Base-by-base conservation (phyloP, 2,113 vertebrate species). In the Corvus moneduloides region DNA sequence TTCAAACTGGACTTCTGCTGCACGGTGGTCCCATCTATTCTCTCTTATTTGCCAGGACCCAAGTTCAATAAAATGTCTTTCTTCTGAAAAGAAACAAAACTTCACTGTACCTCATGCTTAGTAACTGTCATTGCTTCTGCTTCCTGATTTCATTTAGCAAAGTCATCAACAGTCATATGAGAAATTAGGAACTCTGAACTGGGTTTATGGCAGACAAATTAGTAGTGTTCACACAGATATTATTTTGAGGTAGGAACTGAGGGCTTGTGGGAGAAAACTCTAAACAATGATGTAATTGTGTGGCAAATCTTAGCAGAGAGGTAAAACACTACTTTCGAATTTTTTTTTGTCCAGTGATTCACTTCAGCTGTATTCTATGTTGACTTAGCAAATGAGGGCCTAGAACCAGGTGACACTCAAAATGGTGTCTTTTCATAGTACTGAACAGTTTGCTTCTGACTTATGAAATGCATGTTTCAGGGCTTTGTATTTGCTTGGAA, bases 131-230 rank as follows among this genome's bases (percentile, higher is more conserved):
- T 61, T 0, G 1, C 69, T 75, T 93, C 84, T 89, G 20, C 80
- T 97, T 94, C 77, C 89, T 87, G 78, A 79, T 94, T 92, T 82
- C 61, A 62, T 76, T 84, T 64, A 76, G 71, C 69, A 87, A 87
- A 92, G 76, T 91, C 89, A 91, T 24, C 84, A 62, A 56, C 93
- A 79, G 73, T 24, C 9, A 2, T 37, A 71, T 17, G 58, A 84
- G 61, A 94, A 86, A 84, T 39, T 6, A 71, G 54, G 58, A 75
- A 72, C 32, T n/a, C 69, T 30, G 11, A 43, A 71, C 39, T 67
- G 5, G 0, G 10, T n/a, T 81, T 78, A 55, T 21, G 20, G 62
- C 55, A 61, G 71, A 71, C 2, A 41, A 80, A 54, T n/a, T 5
- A 75, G 46, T 16, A 32, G 14, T 18, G 11, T 49, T 88, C 0